These are phyloP conservation scores for Halcyon senegalensis DNA, from an alignment of 2,113 vertebrate species.

Conservation along the genomic window DNA sequence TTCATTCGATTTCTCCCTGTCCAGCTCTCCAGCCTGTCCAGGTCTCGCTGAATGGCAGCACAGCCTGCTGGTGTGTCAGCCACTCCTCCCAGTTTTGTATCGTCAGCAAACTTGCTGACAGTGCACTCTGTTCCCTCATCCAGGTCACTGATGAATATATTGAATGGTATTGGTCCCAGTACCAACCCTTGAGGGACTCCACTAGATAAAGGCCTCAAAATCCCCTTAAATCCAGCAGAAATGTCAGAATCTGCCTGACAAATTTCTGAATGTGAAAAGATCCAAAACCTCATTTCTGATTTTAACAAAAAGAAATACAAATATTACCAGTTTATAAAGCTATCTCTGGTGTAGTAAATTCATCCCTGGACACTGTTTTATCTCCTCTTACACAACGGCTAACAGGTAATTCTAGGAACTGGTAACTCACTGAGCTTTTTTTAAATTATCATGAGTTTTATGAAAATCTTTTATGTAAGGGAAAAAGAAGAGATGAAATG, in stretches of 20 bases:
- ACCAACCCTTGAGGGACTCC: too few relatives aligned
- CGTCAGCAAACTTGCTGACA: too few relatives aligned
- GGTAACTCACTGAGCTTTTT: not conserved
- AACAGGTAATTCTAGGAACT: not conserved
- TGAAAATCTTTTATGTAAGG: not conserved
- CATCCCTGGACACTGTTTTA: not conserved
- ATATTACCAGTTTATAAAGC: not conserved
- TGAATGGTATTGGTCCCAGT: too few relatives aligned
- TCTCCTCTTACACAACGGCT: not conserved
- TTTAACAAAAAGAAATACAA: not conserved
- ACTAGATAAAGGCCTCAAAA: too few relatives aligned
- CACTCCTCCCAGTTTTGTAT: too few relatives aligned
- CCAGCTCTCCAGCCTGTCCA: too few relatives aligned
- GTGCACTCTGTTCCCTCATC: too few relatives aligned
- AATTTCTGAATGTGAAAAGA: not conserved
- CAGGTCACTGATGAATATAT: too few relatives aligned
- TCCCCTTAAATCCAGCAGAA: not conserved
- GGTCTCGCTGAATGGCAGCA: too few relatives aligned
- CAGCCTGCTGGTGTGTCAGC: too few relatives aligned
- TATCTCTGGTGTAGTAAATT: not conserved
- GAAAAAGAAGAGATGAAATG: not conserved
- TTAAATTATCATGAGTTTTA: not conserved
- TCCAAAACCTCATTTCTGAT: not conserved
- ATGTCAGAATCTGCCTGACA: not conserved
- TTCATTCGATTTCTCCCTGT: too few relatives aligned